phyloP scores from a whole-genome alignment of 2,888 invertebrate genomes.

The Minunthozetes semirufus region DNA sequence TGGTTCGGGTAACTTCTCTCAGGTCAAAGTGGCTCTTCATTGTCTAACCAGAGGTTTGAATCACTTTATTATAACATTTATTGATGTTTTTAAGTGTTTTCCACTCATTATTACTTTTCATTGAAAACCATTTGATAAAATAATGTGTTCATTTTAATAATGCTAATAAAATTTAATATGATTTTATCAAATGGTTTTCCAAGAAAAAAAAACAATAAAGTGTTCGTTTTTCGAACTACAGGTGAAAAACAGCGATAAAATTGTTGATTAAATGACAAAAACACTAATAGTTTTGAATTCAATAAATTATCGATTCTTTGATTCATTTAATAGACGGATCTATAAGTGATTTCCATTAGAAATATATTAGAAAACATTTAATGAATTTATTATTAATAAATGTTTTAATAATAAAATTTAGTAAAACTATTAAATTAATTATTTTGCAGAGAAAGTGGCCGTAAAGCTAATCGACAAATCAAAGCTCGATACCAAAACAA shows the following conservation, averaged over 20 bases:
- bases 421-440: not conserved
- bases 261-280: not conserved
- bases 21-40: conserved; percentile 67
- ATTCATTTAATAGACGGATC: too few species aligned
- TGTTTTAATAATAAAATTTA: conserved; percentile 2
- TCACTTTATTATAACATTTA: not conserved
- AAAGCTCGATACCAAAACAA: conserved; percentile 62
- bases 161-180: too few species aligned
- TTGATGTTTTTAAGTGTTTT: not conserved
- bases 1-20: conserved; percentile 70
- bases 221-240: too few species aligned
- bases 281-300: not conserved
- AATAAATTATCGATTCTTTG: not conserved
- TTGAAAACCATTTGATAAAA: not conserved
- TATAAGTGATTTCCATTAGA: too few species aligned
- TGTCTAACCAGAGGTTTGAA: conserved; percentile 62
- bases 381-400: not conserved
- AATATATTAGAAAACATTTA: not conserved
- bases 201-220: too few species aligned
- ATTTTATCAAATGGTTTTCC: too few species aligned
- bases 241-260: too few species aligned
- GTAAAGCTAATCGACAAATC: conserved; percentile 67
- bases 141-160: too few species aligned
- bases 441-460: conserved; percentile 62
- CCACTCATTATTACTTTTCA: not conserved